Base-by-base conservation (phyloP, 2,113 vertebrate genomes). In the Columba janthina region DNA sequence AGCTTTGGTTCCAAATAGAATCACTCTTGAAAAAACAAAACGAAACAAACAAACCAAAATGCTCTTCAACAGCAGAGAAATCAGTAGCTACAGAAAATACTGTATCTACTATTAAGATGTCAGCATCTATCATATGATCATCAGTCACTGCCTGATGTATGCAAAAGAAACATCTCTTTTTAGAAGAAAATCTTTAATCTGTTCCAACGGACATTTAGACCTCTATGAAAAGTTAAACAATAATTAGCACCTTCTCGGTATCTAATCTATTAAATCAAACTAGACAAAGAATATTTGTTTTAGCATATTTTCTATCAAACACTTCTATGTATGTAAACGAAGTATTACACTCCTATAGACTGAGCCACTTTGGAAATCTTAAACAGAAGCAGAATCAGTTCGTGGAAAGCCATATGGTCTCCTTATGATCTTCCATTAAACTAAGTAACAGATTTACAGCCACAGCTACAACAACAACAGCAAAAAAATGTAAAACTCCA, bases 371-470 rank as follows among this genome's bases (percentile, higher is more conserved):
- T 93, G 67, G 88, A 90, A 88, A 58, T 93, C 90, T 88, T 83
- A 88, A 93, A 70, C 78, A 85, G 92, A 90, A 93, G 42, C 62
- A 91, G 72, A 96, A 91, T 69, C 71, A 31, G 67, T 83, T 93
- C 74, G 51, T 79, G 42, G 71, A 96, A 91, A 97, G 56, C 64
- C 90, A 91, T 91, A 89, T 84, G 78, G 67, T 88, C 31, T 62
- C 71, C 89, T 90, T 96, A 94, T 73, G 91, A 96, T 93, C 85
- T 91, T 83, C 69, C 65, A 77, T 94, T 94, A 94, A 91, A 94
- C 36, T 88, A 87, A 94, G 62, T 77, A 93, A 81, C 66, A 94
- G 74, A 91, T 91, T 96, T 95, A 88, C 48, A 88, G 28, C n/a
- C 88, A 87, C 53, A 82, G 26, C 65, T 85, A 90, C n/a, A 89